Conservation (phyloP, 2,888 invertebrate species). For the Syrista parreyssii region DNA sequence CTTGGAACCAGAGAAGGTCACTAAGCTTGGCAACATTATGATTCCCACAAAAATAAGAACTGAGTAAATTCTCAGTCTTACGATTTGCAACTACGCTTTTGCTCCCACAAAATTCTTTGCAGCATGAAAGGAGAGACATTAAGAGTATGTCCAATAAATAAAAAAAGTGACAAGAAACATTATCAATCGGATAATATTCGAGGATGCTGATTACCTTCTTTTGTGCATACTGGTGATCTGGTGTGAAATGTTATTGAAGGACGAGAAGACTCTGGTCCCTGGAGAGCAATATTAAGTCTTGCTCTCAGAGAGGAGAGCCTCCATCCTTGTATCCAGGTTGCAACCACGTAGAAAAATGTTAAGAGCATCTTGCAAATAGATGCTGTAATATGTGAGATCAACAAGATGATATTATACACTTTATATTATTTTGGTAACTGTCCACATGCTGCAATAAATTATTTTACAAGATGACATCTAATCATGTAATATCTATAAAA, state of each 20-base stretch:
- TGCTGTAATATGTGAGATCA: no score
- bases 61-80: conserved; percentile 55
- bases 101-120: conserved; percentile 19
- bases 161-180: conserved; percentile 10
- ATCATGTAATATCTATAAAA: no score
- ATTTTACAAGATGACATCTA: no score
- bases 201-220: conserved; percentile 46
- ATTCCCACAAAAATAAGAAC: conserved; percentile 70
- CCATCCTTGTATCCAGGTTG: conserved; percentile 86
- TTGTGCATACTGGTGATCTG: conserved; percentile 36
- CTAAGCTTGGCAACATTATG: conserved; percentile 72
- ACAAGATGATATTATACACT: no score
- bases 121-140: neutral
- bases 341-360: conserved; percentile 85
- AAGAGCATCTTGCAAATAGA: conserved; percentile 72
- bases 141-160: neutral
- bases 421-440: no score
- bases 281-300: conserved; percentile 69
- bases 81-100: conserved; percentile 29
- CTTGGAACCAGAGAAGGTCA: conserved; percentile 72
- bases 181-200: conserved; percentile 4
- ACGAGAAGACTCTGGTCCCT: conserved; percentile 36
- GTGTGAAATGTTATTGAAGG: conserved; percentile 56
- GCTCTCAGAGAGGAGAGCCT: conserved; percentile 77
- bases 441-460: no score